These are phyloP conservation scores for Atta cephalotes DNA, from an alignment of 1,140 invertebrate species.

Conservation along the genomic window DNA sequence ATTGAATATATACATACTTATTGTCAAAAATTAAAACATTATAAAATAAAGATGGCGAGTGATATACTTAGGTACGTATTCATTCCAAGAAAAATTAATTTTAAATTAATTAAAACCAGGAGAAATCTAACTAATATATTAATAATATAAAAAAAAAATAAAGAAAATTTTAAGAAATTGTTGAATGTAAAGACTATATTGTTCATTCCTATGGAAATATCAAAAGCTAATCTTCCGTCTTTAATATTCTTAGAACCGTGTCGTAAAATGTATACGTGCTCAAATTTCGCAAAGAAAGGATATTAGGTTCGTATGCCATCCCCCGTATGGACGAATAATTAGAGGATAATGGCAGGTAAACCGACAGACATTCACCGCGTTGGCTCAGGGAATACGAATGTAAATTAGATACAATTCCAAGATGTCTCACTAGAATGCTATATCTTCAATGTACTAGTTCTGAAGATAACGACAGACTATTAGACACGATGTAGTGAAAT, in stretches of 20 bases:
- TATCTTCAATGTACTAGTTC: not conserved
- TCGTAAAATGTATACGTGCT: conserved; percentile 37
- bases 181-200: not conserved
- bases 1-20: not conserved
- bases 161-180: not conserved
- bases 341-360: conserved; percentile 17
- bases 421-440: conserved; percentile 16
- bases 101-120: not conserved
- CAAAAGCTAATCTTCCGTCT: conserved; percentile 9
- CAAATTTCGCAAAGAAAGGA: conserved; percentile 24
- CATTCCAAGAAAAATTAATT: not conserved
- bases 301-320: not conserved
- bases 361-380: conserved; percentile 30
- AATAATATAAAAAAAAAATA: not conserved
- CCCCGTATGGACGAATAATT: conserved; percentile 52
- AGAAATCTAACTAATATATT: not conserved
- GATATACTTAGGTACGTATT: not conserved
- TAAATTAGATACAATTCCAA: conserved; percentile 47
- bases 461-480: conserved; percentile 15
- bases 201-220: conserved; percentile 1
- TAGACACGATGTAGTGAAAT: conserved; percentile 7
- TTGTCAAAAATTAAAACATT: not conserved
- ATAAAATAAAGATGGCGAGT: not conserved
- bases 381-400: conserved; percentile 33
- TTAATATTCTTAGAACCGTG: not conserved